Base-by-base conservation (phyloP, 2,888 invertebrate genomes). In the Brachypalpus laphriformis region DNA sequence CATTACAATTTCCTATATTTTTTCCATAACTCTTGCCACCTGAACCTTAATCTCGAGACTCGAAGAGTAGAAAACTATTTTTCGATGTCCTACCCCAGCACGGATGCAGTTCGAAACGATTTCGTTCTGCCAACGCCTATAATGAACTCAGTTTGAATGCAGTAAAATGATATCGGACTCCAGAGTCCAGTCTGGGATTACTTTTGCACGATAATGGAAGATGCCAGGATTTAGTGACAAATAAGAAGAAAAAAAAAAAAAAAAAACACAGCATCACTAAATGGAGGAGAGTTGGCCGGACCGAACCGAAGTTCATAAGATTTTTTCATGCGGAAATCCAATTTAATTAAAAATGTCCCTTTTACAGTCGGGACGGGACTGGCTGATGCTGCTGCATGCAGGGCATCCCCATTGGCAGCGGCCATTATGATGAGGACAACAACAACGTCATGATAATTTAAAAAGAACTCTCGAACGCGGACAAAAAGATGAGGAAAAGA, bases 271-370 rank as follows among this genome's bases (percentile, higher is more conserved):
- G 49, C 28, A 37, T 9, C 14, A 37, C 20, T 56, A 25, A 65
- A 42, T 25, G 56, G 51, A 7, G 42, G 45, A 57, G 70, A 37
- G 63, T 57, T n/a, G n/a, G n/a, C n/a, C n/a, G 63, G 20, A 47
- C 8, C 47, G 61, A n/a, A 40, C 57, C 28, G 72, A 65, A 71
- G 70, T 80, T 85, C 75, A 75, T 65, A 80, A 74, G 75, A 80
- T 65, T 85, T 85, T 70, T 85, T 77, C 89, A 89, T 89, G 90
- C 89, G 89, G 89, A 90, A 89, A 89, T 89, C 88, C 90, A 89
- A 89, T 89, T 90, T 90, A 89, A 89, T 89, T 89, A 89, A 89
- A 90, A 89, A 90, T 90, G 89, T 89, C 89, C 90, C 47, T 82
- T 40, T 65, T 78, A 78, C 63, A 83, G 83, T 74, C 63, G 65